These are phyloP conservation scores for Gyps fulvus DNA, from an alignment of 2,113 vertebrate species.

Conservation along the genomic window DNA sequence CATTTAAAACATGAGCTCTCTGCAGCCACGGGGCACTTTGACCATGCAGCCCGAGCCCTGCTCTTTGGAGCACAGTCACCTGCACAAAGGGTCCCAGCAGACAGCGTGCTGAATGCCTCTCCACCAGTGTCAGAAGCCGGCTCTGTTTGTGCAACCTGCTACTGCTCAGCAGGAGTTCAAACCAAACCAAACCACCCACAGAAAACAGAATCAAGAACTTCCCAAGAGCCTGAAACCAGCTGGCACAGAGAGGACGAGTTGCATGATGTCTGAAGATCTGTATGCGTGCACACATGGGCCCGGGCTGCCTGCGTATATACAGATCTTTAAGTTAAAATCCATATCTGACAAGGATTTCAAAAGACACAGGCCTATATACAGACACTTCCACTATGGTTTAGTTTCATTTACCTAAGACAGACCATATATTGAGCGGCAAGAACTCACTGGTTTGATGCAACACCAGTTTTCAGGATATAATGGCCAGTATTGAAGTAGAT, in stretches of 20 bases:
- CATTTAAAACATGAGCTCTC: background rate
- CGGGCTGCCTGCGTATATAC: background rate
- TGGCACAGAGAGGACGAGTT: background rate
- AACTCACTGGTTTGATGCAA: background rate
- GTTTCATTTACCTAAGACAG: background rate
- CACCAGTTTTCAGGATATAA: background rate
- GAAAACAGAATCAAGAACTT: background rate
- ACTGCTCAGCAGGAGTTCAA: background rate
- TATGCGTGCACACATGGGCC: rapidly evolving
- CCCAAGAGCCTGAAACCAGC: background rate
- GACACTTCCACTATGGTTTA: background rate
- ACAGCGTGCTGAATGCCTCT: background rate
- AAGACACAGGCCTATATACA: background rate
- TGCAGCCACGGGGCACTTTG: background rate
- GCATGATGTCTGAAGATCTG: background rate
- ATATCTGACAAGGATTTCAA: background rate
- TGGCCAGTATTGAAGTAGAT: background rate
- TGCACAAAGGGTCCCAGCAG: background rate
- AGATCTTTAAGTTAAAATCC: background rate
- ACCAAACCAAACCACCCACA: background rate
- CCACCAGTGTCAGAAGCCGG: background rate
- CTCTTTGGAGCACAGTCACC: background rate
- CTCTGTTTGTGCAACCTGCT: background rate
- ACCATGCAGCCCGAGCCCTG: background rate
- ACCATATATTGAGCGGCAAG: background rate